These are phyloP conservation scores for Prenolepis imparis DNA, from an alignment of 2,888 invertebrate genomes.

Conservation along the genomic window DNA sequence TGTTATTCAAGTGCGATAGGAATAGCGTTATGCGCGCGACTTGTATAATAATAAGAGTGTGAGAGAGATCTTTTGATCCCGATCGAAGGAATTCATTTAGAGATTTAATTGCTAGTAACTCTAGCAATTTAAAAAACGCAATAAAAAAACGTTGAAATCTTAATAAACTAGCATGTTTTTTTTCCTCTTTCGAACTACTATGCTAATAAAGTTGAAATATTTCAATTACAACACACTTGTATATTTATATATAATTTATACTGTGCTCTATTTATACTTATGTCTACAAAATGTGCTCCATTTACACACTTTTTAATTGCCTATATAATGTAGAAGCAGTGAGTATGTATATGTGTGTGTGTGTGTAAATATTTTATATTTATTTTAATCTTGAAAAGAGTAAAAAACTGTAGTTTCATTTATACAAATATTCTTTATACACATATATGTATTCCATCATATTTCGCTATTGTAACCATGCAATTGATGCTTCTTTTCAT, in stretches of 20 bases:
- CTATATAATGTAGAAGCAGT: background rate
- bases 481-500: background rate
- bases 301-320: background rate
- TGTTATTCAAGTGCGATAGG: conserved; percentile 12
- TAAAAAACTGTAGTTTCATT: conserved; percentile 43
- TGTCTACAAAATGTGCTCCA: background rate
- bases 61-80: background rate
- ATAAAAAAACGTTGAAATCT: no score
- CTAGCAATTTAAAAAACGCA: no score
- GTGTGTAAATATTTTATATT: conserved; percentile 23
- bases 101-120: background rate
- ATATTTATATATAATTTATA: background rate
- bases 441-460: background rate
- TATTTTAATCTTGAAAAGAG: conserved; percentile 47
- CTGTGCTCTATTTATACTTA: background rate
- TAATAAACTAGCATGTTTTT: no score
- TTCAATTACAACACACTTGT: background rate
- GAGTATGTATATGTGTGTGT: background rate
- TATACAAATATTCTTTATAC: conserved; percentile 44
- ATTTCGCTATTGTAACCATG: background rate
- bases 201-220: no score
- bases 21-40: conserved; percentile 10
- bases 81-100: background rate
- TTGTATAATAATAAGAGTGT: background rate
- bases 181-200: no score